Evolutionary conservation across 2,888 invertebrate species (phyloP), one percentile per base, ranked within the genome.

Genomic region (Xestia rhomboidea): DNA sequence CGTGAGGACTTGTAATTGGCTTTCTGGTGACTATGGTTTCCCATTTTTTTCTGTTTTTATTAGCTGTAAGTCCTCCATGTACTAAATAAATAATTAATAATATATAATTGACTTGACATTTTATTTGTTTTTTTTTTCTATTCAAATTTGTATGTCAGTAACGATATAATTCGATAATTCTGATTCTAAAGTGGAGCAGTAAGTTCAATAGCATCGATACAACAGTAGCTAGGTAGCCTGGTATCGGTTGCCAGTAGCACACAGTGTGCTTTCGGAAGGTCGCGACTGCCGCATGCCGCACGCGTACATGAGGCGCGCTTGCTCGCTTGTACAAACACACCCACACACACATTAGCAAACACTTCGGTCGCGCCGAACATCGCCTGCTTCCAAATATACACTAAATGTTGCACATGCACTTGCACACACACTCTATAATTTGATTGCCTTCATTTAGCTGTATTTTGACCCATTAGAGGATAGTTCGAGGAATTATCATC

Each of bases 261-360:
- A n/a, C 13, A 57, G 1, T 27, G 27, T 27, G 27, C 54, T 5
- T 54, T 24, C 54, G 54, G 54, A 5, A 57, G 57, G 15, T 15
- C 27, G 15, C 57, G 57, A 27, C 57, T 27, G 15, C 15, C 10
- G 41, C 10, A 41, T 10, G 41, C 41, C 11, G 41, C 41, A 41
- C 41, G 41, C 27, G 21, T 24, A 1, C 38, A 73, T 10, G 18
- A n/a, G 18, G 38, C 51, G 68, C 46, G 21, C 34, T 18, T 13
- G 38, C 13, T 15, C 24, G 30, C 64, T 49, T 41, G 46, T 57
- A 51, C 73, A 73, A 54, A 68, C 38, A 68, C 63, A 63, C 68
- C 18, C 54, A 68, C n/a, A n/a, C n/a, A n/a, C n/a, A n/a, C n/a
- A 30, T 64, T n/a, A 46, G 30, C 30, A 79, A 72, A 79, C 67